Evolutionary conservation across 2,888 invertebrate genomes (phyloP), one percentile per base, ranked within the genome.

Genomic region (Troides aeacus): DNA sequence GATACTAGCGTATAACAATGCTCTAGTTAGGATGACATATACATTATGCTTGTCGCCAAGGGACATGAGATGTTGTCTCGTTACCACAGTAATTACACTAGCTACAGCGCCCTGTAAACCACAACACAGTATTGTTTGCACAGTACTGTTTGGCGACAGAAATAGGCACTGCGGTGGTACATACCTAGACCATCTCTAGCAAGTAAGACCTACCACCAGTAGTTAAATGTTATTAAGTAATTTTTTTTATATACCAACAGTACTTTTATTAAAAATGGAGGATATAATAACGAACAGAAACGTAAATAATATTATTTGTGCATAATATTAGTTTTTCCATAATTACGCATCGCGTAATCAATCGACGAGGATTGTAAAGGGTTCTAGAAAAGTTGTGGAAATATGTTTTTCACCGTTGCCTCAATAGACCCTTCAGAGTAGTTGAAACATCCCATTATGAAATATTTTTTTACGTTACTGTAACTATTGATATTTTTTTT

Each of bases 351-450:
- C 24, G n/a, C 50, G 15, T 50, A 21, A 62, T 24, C 53, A 39
- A 57, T 64, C 57, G 15, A 30, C 8, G 64, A 4, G 23, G 57
- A 62, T 58, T 62, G 21, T 58, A 0, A 39, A 68, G 57, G 46
- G 62, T 62, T 62, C 67, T 62, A 62, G 57, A 58, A 46, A 61
- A 66, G 57, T 42, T 42, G 62, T 39, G 21, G 12, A 50, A 53
- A 36, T 57, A 42, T 39, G 1, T 39, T 62, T 53, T 53, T 53
- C 36, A 61, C 36, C 61, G 50, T 65, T n/a, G 50, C 60, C 12
- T 60, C 62, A 62, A 62, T 42, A 39, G 6, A 39, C 61, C 7
- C 36, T 58, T 58, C n/a, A 7, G 17, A 30, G 30, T 63, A 63
- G 24, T 50, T 63, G 8, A 12, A 53, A 39, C 46, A 66, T 66